Percentiles rank a stretch among this genome's conserved stretches.
Conservation (phyloP, 1,140 invertebrate genomes). For the Pinna nobilis region DNA sequence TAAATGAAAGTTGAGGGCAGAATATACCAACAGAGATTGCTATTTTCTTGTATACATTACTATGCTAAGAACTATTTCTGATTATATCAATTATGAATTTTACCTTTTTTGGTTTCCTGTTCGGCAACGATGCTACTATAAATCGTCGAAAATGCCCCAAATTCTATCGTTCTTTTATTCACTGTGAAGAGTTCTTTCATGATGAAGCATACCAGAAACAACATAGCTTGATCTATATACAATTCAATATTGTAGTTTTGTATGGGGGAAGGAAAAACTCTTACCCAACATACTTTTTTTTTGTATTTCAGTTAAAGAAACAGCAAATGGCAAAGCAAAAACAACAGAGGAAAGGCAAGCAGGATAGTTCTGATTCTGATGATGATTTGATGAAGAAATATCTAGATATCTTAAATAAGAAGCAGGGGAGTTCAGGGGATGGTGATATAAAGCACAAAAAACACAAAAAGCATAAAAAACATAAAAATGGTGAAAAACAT, state of each 20-base stretch:
- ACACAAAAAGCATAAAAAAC: slow-evolving; percentile 34
- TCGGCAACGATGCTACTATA: too few species aligned
- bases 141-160: too few species aligned
- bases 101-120: too few species aligned
- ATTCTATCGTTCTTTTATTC: too few species aligned
- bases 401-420: slow-evolving; percentile 57
- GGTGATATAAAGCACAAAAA: slow-evolving; percentile 51
- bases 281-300: not conserved
- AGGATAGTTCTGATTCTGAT: slow-evolving; percentile 42
- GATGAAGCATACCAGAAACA: too few species aligned
- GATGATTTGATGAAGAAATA: slow-evolving; percentile 63
- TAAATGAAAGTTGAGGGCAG: not conserved
- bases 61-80: too few species aligned
- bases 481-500: not conserved
- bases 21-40: not conserved
- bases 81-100: not conserved
- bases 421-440: slow-evolving; percentile 33
- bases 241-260: too few species aligned
- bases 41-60: too few species aligned
- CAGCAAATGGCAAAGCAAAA: slow-evolving; percentile 42
- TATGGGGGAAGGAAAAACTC: too few species aligned
- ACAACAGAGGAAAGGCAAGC: slow-evolving; percentile 42
- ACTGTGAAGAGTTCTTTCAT: too few species aligned
- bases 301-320: slow-evolving; percentile 46
- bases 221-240: too few species aligned